Evolutionary conservation across 2,113 vertebrate genomes (phyloP), one percentile per base, ranked within the genome.

Genomic region (Origma solitaria): DNA sequence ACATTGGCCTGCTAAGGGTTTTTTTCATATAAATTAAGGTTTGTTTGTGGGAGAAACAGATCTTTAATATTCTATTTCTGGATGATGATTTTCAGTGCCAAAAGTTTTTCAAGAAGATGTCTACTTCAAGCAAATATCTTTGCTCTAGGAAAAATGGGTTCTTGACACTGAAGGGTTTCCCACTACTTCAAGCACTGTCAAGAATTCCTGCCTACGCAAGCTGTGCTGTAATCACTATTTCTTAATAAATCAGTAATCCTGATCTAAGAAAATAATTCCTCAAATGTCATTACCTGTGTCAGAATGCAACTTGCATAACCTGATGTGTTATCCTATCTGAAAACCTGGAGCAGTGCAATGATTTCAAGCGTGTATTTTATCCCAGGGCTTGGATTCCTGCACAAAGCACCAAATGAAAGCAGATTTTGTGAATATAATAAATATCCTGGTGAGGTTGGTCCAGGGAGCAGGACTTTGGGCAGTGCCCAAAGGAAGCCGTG

Each of bases 401-500:
- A 51, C 23, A 35, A 30, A 38, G 0, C 2, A 10, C 7, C 2
- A 33, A 86, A n/a, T 13, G 31, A 47, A 30, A 62, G 51, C 70
- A 71, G 27, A 50, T 27, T 23, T 24, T 70, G 44, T 60, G 76
- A 72, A 68, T 27, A n/a, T 13, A 78, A 60, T 6, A 69, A 86
- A 94, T 44, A 69, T 44, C 75, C 47, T 70, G 85, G 66, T 64
- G 50, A 58, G 73, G 62, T 5, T 89, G 62, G 45, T 27, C 65
- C 82, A 84, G 78, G 72, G 61, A 85, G 31, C 58, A 66, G 54
- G 84, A 38, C 76, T 82, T 28, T 94, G 96, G 93, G 94, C 78
- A 95, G 45, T 92, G 78, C 91, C 91, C 92, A 95, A 79, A 95
- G 94, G 91, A 92, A 95, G 88, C 40, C 5, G 17, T 60, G 60